Evolutionary conservation across 1,140 invertebrate species (phyloP).

Genomic region (Megalopta genalis): DNA sequence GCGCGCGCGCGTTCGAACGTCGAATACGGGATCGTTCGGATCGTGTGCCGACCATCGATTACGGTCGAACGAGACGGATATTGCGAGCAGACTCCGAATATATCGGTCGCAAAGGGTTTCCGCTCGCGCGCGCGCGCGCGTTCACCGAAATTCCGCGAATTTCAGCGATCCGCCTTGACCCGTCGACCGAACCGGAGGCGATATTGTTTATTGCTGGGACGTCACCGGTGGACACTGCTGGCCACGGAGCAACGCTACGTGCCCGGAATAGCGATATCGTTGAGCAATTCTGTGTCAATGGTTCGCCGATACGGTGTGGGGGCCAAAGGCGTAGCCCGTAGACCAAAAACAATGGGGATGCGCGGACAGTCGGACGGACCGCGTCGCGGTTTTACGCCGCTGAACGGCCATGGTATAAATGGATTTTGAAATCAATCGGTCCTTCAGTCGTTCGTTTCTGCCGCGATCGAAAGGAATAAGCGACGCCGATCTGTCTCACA

Average conservation of each 20-base stretch:
- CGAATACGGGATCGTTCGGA: no score
- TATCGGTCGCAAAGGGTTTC: no score
- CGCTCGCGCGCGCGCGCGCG: no score
- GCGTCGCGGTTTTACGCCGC: conserved; percentile 50
- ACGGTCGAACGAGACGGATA: no score
- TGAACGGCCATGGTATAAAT: conserved; percentile 65
- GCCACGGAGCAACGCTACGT: conserved; percentile 59
- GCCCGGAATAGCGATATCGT: conserved; percentile 56
- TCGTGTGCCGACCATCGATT: no score
- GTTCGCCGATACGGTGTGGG: conserved; percentile 41
- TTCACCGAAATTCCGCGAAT: not conserved
- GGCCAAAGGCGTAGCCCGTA: conserved; percentile 57
- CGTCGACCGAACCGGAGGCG: conserved; percentile 31
- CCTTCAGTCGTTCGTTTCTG: conserved; percentile 54
- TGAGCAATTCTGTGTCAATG: conserved; percentile 65
- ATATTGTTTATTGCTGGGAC: conserved; percentile 54
- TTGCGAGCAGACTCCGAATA: no score
- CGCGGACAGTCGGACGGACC: conserved; percentile 36
- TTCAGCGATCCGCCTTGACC: conserved; percentile 55
- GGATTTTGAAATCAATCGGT: conserved; percentile 59
- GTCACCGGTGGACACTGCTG: conserved; percentile 48
- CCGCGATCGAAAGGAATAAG: conserved; percentile 16
- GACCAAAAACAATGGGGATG: conserved; percentile 55
- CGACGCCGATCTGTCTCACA: conserved; percentile 2
- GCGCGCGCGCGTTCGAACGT: no score